phyloP scores from a whole-genome alignment of 2,113 vertebrate species.

The Colaptes auratus region DNA sequence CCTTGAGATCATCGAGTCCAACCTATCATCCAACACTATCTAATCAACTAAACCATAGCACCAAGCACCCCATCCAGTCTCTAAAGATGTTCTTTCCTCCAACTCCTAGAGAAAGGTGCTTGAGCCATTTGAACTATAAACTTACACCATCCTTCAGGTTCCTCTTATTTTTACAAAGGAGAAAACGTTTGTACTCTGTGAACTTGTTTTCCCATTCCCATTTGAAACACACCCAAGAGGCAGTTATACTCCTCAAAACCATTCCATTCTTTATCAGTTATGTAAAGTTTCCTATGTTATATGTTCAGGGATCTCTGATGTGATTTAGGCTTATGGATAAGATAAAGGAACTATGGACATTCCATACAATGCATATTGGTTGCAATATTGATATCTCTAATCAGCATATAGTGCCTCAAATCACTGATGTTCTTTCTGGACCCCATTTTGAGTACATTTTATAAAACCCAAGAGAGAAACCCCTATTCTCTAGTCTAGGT shows the following conservation, averaged over 20 bases:
- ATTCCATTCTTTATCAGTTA: neutral
- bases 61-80: no score
- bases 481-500: neutral
- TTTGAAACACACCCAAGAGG: neutral
- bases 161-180: constrained; percentile 23
- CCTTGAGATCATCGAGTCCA: no score
- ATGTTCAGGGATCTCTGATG: neutral
- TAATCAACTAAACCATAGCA: no score
- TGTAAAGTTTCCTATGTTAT: neutral
- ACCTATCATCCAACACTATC: no score
- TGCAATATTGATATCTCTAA: neutral
- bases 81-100: constrained; percentile 11
- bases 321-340: neutral
- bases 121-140: constrained; percentile 17
- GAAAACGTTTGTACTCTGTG: neutral
- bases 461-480: constrained; percentile 8
- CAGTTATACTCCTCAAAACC: neutral
- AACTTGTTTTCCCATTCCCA: neutral
- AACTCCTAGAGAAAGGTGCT: neutral
- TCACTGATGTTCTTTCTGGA: constrained; percentile 7
- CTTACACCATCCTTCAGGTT: neutral
- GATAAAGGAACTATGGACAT: neutral
- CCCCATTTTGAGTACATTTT: neutral
- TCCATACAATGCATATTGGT: neutral
- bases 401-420: neutral